Evolutionary conservation across 2,797 vertebrate species (phyloP).

Genomic region (Dendrocincla tyrannina): DNA sequence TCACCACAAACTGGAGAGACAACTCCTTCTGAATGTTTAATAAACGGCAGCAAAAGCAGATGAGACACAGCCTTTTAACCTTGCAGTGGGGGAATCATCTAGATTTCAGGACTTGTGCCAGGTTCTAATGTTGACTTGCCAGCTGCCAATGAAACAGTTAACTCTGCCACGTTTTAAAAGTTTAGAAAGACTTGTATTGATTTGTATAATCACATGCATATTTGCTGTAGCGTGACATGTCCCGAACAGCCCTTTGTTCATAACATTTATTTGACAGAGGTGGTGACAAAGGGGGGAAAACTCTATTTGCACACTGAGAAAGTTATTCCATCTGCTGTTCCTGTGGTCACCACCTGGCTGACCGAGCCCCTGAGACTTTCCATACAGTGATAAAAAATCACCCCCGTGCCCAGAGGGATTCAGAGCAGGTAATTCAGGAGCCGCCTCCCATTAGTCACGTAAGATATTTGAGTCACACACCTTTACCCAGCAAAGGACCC

Average conservation of each 20-base stretch:
- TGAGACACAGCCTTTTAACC: neutral
- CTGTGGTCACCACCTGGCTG: neutral
- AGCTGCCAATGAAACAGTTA: neutral
- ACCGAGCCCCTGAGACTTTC: neutral
- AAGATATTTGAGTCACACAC: neutral
- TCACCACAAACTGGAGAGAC: neutral
- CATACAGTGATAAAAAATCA: neutral
- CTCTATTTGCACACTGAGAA: neutral
- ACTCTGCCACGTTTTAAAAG: neutral
- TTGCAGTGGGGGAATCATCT: neutral
- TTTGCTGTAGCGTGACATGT: neutral
- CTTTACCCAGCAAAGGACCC: neutral
- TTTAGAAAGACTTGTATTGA: neutral
- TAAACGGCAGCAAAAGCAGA: neutral
- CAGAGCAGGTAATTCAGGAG: neutral
- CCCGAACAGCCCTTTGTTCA: neutral
- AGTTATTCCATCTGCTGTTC: neutral
- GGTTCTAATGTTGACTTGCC: neutral
- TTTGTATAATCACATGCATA: rapidly evolving
- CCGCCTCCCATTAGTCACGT: neutral
- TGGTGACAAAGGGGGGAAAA: neutral
- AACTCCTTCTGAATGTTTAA: neutral
- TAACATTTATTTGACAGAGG: neutral
- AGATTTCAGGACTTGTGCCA: neutral
- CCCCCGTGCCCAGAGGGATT: neutral